Conservation (phyloP, 2,113 vertebrate species). For the Lycocorax pyrrhopterus region DNA sequence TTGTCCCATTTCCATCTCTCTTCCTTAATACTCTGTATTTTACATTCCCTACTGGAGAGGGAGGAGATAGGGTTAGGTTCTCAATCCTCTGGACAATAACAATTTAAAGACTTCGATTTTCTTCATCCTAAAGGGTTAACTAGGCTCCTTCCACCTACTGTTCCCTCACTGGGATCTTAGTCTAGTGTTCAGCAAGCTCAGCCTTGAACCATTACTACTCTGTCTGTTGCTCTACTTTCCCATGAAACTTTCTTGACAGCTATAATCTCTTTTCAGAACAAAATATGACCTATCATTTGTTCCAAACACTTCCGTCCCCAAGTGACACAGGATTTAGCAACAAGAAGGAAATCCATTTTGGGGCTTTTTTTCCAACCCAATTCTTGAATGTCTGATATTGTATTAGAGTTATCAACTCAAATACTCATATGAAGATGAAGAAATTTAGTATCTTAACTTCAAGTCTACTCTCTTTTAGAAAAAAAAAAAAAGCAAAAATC, state of each 20-base stretch:
- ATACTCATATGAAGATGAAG: background rate
- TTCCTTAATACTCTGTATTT: background rate
- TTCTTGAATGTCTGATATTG: background rate
- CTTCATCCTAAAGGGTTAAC: background rate
- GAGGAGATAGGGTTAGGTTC: background rate
- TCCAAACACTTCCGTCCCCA: background rate
- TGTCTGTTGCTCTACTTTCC: background rate
- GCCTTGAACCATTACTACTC: background rate
- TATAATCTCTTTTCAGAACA: background rate
- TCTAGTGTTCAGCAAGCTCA: background rate
- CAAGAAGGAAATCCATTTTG: background rate
- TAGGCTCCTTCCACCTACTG: background rate
- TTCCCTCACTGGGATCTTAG: background rate
- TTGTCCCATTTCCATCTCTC: background rate
- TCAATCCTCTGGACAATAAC: background rate
- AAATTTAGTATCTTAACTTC: background rate
- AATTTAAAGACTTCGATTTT: background rate
- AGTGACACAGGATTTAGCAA: background rate
- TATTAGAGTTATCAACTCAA: background rate
- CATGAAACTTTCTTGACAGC: background rate
- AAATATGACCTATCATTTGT: background rate
- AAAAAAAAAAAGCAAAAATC: background rate
- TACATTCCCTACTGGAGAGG: background rate
- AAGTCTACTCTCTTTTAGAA: background rate
- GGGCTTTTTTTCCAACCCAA: background rate